phyloP scores from a whole-genome alignment of 2,113 vertebrate genomes.

The Gallinago media region DNA sequence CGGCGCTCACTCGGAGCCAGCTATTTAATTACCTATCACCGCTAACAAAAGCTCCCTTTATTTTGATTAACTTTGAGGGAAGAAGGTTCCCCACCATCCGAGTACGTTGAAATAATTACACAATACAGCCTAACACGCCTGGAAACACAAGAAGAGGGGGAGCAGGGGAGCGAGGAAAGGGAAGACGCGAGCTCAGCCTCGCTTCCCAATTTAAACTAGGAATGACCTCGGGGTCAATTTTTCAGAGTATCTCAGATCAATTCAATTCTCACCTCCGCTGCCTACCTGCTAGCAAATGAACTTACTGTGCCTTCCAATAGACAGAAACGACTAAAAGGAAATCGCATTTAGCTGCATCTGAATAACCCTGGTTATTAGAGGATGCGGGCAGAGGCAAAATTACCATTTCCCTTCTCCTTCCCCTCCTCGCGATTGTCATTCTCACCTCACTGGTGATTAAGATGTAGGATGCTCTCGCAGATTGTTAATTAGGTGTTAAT shows the following conservation, averaged over 20 bases:
- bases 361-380: slow-evolving; percentile 58
- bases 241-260: slow-evolving; percentile 72
- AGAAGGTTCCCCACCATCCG: slow-evolving; percentile 8
- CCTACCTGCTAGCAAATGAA: slow-evolving; percentile 71
- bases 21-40: slow-evolving; percentile 66
- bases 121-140: not conserved
- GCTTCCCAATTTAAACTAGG: slow-evolving; percentile 70
- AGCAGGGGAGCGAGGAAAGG: slow-evolving; percentile 31
- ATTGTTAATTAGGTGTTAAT: slow-evolving; percentile 75
- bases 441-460: slow-evolving; percentile 59
- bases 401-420: slow-evolving; percentile 48
- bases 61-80: slow-evolving; percentile 70
- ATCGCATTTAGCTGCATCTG: slow-evolving; percentile 48
- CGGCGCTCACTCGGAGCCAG: not conserved
- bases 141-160: slow-evolving; percentile 13
- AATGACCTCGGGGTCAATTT: slow-evolving; percentile 68
- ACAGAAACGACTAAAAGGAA: slow-evolving; percentile 58
- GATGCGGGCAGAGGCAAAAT: slow-evolving; percentile 17
- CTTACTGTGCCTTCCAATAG: slow-evolving; percentile 56
- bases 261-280: slow-evolving; percentile 74
- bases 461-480: slow-evolving; percentile 39
- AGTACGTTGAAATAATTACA: slow-evolving; percentile 67
- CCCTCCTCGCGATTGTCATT: slow-evolving; percentile 52
- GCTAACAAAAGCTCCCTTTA: slow-evolving; percentile 67
- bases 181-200: slow-evolving; percentile 55